Conservation (phyloP, 1,140 invertebrate genomes). For the Spodoptera litura region DNA sequence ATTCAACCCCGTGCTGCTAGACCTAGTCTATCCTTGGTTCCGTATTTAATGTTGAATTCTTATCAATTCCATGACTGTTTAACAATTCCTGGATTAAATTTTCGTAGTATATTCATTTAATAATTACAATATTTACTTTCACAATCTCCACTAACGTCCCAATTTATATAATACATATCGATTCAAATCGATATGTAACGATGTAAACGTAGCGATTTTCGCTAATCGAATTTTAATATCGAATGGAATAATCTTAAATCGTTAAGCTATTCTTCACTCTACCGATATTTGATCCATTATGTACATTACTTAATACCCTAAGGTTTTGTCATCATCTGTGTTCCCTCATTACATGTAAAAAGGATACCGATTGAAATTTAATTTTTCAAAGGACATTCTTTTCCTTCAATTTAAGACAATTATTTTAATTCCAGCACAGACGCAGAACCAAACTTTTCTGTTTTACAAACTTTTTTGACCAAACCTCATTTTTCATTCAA, state of each 20-base stretch:
- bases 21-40: constrained; percentile 76
- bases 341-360: constrained; percentile 73
- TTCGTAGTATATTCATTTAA: constrained; percentile 36
- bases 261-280: constrained; percentile 53
- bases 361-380: constrained; percentile 51
- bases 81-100: constrained; percentile 67
- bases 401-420: constrained; percentile 18
- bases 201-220: constrained; percentile 56
- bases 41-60: constrained; percentile 63
- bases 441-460: constrained; percentile 2
- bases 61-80: constrained; percentile 74
- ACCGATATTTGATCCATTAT: constrained; percentile 72
- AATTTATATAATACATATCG: constrained; percentile 29
- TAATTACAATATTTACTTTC: constrained; percentile 37
- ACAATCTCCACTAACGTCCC: constrained; percentile 25
- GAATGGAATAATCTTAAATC: constrained; percentile 46
- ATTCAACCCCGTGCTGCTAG: constrained; percentile 47
- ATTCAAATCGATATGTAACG: constrained; percentile 34
- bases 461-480: constrained; percentile 32
- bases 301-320: constrained; percentile 75
- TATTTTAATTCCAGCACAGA: constrained; percentile 24
- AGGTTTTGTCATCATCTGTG: constrained; percentile 71
- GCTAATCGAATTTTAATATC: constrained; percentile 56
- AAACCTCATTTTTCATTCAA: constrained; percentile 2
- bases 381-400: constrained; percentile 24